Conservation (phyloP, 2,797 vertebrate species). For the Aplochiton taeniatus region DNA sequence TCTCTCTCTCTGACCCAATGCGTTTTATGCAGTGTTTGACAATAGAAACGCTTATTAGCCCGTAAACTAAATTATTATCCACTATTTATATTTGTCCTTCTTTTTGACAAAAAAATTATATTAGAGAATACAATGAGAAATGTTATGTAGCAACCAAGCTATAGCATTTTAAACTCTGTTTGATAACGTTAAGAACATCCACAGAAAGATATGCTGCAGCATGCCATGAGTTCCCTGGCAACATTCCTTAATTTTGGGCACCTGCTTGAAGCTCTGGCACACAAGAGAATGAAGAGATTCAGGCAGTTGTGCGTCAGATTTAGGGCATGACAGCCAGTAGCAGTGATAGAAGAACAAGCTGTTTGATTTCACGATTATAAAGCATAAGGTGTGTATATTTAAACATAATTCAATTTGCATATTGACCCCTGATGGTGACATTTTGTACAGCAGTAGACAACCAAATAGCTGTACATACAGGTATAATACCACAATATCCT, state of each 20-base stretch:
- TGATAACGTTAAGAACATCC: not conserved
- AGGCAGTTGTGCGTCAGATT: slow-evolving; percentile 47
- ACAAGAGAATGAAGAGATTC: slow-evolving; percentile 47
- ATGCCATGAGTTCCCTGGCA: slow-evolving; percentile 31
- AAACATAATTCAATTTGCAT: not conserved
- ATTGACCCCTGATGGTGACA: too few species aligned
- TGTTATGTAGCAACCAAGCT: not conserved
- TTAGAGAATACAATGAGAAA: not conserved
- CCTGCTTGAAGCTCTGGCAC: slow-evolving; percentile 40
- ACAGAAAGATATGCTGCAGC: slow-evolving; percentile 29
- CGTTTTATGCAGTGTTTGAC: too few species aligned
- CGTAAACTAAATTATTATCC: too few species aligned
- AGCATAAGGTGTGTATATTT: not conserved
- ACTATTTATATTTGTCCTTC: too few species aligned
- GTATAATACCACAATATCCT: too few species aligned
- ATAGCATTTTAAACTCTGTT: not conserved
- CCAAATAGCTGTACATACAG: too few species aligned
- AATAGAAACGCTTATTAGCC: too few species aligned
- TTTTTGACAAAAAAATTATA: too few species aligned
- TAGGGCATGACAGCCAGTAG: not conserved
- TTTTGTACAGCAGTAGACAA: too few species aligned
- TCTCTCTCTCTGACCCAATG: too few species aligned
- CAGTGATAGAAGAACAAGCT: not conserved
- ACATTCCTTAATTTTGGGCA: slow-evolving; percentile 59
- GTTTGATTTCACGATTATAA: not conserved